Percentiles rank a stretch among this genome's conserved stretches.
Evolutionary conservation across 1,140 invertebrate genomes (phyloP).

Genomic region (Diorhabda sublineata): DNA sequence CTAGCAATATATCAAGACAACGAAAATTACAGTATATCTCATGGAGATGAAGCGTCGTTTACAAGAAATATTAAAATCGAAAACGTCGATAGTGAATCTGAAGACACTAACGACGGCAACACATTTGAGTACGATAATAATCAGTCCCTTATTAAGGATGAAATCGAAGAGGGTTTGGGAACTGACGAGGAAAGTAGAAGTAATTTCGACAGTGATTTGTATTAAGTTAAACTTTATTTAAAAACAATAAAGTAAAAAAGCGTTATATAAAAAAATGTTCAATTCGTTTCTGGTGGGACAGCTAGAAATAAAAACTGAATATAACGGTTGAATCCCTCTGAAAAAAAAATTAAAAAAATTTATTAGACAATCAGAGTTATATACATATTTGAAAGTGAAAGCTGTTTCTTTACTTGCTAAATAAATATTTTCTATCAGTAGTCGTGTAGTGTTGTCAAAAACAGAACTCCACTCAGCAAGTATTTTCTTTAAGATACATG

Average conservation of each 20-base stretch:
- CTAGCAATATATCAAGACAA: constrained; percentile 19
- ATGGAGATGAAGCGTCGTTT: constrained; percentile 1
- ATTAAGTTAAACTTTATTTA: neutral
- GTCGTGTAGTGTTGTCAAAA: constrained; percentile 4
- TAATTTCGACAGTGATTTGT: neutral
- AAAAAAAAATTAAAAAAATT: constrained; percentile 44
- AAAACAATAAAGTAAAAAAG: neutral
- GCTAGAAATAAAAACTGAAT: constrained; percentile 69
- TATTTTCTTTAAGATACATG: neutral
- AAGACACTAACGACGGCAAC: neutral
- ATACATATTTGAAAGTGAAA: no score
- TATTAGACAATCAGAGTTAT: no score
- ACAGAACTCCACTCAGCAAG: neutral
- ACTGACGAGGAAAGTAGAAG: neutral
- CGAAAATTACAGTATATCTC: neutral
- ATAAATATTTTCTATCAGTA: no score
- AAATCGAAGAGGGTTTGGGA: neutral
- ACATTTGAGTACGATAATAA: neutral
- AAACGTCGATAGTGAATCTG: constrained; percentile 3
- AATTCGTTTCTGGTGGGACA: constrained; percentile 54
- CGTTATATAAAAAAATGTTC: constrained; percentile 1
- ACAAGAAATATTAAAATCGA: neutral
- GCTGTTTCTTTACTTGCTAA: no score
- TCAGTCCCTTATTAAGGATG: neutral
- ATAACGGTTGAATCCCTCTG: constrained; percentile 65